phyloP scores from a whole-genome alignment of 2,113 vertebrate species.

The Macroglossus sobrinus region DNA sequence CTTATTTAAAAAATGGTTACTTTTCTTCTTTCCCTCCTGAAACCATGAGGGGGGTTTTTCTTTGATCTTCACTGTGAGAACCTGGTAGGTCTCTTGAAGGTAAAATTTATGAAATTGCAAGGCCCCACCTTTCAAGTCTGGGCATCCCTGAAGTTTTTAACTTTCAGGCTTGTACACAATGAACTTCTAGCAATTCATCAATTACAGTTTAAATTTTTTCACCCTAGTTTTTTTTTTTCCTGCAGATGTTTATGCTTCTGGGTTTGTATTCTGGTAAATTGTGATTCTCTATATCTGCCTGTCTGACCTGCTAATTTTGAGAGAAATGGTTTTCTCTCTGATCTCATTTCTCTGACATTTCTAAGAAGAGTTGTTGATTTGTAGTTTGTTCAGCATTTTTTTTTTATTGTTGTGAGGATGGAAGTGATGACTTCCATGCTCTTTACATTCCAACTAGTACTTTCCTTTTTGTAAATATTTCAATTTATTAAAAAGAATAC shows the following conservation, averaged over 20 bases:
- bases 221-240: neutral
- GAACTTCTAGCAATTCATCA: neutral
- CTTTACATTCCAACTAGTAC: neutral
- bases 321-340: neutral
- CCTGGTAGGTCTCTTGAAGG: neutral
- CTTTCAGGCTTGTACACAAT: neutral
- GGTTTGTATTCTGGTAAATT: neutral
- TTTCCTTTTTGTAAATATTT: neutral
- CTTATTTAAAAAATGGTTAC: neutral
- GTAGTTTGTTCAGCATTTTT: neutral
- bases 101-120: neutral
- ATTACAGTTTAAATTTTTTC: neutral
- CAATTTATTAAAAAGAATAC: neutral
- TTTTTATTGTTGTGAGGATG: neutral
- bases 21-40: neutral
- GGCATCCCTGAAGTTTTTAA: neutral
- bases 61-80: neutral
- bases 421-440: neutral
- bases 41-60: neutral
- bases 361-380: neutral
- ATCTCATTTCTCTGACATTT: neutral
- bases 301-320: neutral
- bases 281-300: neutral
- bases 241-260: neutral
- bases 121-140: too few species aligned